These are phyloP conservation scores for Oreohelix idahoensis DNA, from an alignment of 1,140 invertebrate genomes.

Conservation along the genomic window DNA sequence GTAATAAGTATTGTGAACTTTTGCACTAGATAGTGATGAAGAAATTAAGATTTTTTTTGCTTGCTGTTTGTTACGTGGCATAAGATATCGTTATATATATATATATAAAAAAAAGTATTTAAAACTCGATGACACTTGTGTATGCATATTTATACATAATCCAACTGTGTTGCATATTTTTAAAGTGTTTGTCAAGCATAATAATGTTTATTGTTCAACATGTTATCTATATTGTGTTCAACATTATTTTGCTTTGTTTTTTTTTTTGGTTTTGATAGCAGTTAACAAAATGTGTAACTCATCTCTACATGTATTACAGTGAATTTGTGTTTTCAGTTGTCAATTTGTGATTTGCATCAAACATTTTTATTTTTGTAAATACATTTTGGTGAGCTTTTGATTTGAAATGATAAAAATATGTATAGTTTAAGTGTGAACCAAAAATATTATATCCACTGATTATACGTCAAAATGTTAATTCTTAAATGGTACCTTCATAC, in stretches of 20 bases:
- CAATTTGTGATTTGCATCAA: neutral
- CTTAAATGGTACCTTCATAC: neutral
- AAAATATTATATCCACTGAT: neutral
- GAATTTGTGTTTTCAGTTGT: neutral
- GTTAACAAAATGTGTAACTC: neutral
- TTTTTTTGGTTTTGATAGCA: no score
- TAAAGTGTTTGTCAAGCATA: no score
- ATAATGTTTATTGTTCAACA: no score
- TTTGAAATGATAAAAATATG: neutral
- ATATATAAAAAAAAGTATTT: no score
- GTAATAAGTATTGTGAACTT: no score
- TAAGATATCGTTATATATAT: no score
- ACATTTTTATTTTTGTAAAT: neutral
- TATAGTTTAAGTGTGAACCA: neutral
- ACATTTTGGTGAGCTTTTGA: neutral
- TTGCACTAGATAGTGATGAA: no score
- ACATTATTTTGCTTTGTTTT: neutral
- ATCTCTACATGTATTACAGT: neutral
- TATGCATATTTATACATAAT: no score
- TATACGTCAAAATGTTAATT: neutral
- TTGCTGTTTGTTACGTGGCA: no score
- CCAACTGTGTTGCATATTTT: no score
- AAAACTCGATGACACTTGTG: no score
- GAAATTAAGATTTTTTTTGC: no score
- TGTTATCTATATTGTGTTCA: neutral